Evolutionary conservation across 2,888 invertebrate genomes (phyloP), one percentile per base, ranked within the genome.

Genomic region (Eudemis profundana): DNA sequence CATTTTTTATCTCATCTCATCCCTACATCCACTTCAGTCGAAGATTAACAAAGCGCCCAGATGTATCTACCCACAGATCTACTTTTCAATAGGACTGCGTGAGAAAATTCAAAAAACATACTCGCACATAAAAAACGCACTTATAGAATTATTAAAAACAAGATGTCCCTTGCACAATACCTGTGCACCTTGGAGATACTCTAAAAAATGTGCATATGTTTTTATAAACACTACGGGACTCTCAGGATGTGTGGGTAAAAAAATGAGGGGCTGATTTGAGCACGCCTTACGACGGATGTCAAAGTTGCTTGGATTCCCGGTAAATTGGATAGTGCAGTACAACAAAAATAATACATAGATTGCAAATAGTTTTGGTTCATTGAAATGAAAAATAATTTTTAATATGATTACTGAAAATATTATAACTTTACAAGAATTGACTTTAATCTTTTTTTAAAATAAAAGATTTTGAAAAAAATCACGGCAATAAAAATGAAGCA

Each of bases 51-150:
- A 85, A 79, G 75, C 75, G 73, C 85, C 71, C 83, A 86, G 89
- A 91, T 89, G 90, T 90, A 91, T 92, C 92, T 92, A 89, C 90
- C 92, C 92, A 90, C 91, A 92, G 90, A 92, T 91, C 91, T 77
- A 74, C 70, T 75, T 74, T 74, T 86, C 84, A 87, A 90, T 84
- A 74, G 83, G 69, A 72, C 84, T 89, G 92, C 92, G 92, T 92
- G 92, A 91, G 92, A 92, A 92, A 90, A 77, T 76, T 85, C 83
- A 91, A 91, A 92, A 92, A 90, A 90, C 85, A 71, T 61, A 78
- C 86, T 90, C 91, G 86, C 89, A 88, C 84, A 89, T 82, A 88
- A 86, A 90, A 89, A 86, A 82, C 72, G 81, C 82, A 85, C 87
- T 87, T 80, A 79, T 77, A 84, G 81, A 88, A 90, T 87, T 87